Evolutionary conservation across 2,113 vertebrate species (phyloP), one percentile per base, ranked within the genome.

Genomic region (Oxygymnocypris stewartii): DNA sequence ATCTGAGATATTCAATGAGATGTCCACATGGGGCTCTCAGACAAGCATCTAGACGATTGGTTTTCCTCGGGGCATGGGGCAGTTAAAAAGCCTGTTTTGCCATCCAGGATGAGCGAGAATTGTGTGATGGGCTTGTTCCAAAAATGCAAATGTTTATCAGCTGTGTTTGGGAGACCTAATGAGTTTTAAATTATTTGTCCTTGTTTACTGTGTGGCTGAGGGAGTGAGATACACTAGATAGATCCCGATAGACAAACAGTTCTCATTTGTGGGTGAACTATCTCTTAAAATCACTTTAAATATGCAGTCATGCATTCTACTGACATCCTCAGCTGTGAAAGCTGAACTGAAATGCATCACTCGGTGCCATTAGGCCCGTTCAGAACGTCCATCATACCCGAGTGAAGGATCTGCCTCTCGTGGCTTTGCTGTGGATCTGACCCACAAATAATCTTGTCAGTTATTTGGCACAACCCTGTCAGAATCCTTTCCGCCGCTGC

Each of bases 371-470:
- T 51, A 49, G 44, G 14, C 63, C 23, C 4, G 16, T 47, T 82
- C 79, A 49, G 59, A 71, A n/a, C 49, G 16, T 71, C 42, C 9
- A 12, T 71, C 81, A 35, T 44, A 69, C 61, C 9, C 9, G 12
- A 79, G 37, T 78, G 74, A 86, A 84, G 25, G 61, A 88, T 63
- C 80, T 16, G 44, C 71, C n/a, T 86, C 65, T 44, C 20, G 16
- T 4, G 14, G 37, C 74, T 84, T 54, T 67, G 49, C 79, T 75
- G 40, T 44, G 57, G n/a, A n/a, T 28, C 54, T 85, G 40, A 51
- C 61, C 83, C 76, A 49, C 61, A 89, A 85, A 87, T 85, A 89
- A 89, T 89, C 83, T 79, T 85, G 85, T 87, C 83, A 79, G 71
- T 78, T 74, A 85, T 85, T 85, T 87, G 88, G 84, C 83, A 83